A percentile compares a stretch with the other conserved stretches of the same genome.
phyloP scores from a whole-genome alignment of 2,797 vertebrate genomes.

The Rhincodon typus region DNA sequence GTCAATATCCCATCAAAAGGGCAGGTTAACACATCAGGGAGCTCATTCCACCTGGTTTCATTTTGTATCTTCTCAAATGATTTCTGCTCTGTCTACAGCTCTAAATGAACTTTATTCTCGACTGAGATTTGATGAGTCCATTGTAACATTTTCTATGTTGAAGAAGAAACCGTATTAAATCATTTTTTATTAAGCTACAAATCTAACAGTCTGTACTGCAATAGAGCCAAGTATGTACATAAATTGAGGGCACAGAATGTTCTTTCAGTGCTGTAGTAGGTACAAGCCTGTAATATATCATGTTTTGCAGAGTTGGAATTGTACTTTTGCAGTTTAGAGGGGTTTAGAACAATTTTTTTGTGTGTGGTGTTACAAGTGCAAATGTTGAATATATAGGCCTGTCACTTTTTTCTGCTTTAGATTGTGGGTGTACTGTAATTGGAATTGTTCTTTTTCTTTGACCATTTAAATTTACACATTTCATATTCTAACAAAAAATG shows the following conservation, averaged over 20 bases:
- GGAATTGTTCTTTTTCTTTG: no score
- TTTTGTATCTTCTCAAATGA: slow-evolving; percentile 58
- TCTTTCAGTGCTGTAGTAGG: not conserved
- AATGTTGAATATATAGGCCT: not conserved
- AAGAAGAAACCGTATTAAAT: not conserved
- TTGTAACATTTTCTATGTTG: not conserved
- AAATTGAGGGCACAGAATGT: not conserved
- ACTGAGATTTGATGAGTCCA: not conserved
- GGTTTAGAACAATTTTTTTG: not conserved
- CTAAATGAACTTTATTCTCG: not conserved
- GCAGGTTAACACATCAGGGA: slow-evolving; percentile 70
- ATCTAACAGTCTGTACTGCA: not conserved
- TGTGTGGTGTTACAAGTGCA: not conserved
- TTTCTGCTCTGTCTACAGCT: slow-evolving; percentile 54
- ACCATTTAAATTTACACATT: not conserved
- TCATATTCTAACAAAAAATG: slow-evolving; percentile 30
- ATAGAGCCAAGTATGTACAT: not conserved
- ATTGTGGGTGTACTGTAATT: slow-evolving; percentile 17
- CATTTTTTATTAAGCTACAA: not conserved
- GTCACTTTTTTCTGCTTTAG: not conserved
- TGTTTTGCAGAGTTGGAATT: slow-evolving; percentile 9
- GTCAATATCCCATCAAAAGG: slow-evolving; percentile 75
- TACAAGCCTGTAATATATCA: not conserved
- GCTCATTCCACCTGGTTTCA: slow-evolving; percentile 59
- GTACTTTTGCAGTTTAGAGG: slow-evolving; percentile 16